These are phyloP conservation scores for Brachystomella parvula DNA, from an alignment of 1,140 invertebrate species.

Conservation along the genomic window DNA sequence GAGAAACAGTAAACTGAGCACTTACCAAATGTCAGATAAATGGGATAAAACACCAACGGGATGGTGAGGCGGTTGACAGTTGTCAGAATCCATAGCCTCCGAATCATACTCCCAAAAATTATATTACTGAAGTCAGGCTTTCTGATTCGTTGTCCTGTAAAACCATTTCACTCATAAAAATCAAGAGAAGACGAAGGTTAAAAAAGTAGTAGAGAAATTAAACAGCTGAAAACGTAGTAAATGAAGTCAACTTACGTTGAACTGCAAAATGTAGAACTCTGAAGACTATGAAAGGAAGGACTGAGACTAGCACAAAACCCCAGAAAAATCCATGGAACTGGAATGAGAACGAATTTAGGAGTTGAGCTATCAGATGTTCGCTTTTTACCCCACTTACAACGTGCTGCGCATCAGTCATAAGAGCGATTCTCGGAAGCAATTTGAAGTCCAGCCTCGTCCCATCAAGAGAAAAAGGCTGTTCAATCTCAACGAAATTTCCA, in stretches of 20 bases:
- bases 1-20: slow-evolving; percentile 17
- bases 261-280: slow-evolving; percentile 50
- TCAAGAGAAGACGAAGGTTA: no score
- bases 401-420: slow-evolving; percentile 63
- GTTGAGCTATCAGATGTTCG: background rate
- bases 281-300: slow-evolving; percentile 57
- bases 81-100: slow-evolving; percentile 64
- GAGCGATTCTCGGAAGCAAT: slow-evolving; percentile 56
- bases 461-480: slow-evolving; percentile 71
- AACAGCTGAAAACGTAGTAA: no score
- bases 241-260: slow-evolving; percentile 51
- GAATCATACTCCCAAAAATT: slow-evolving; percentile 50
- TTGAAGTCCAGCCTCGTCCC: slow-evolving; percentile 57
- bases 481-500: slow-evolving; percentile 50
- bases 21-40: slow-evolving; percentile 59
- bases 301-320: slow-evolving; percentile 51
- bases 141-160: slow-evolving; percentile 47
- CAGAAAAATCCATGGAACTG: slow-evolving; percentile 64
- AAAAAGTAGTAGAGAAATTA: no score
- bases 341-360: slow-evolving; percentile 37
- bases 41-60: slow-evolving; percentile 60
- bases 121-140: slow-evolving; percentile 49
- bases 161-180: slow-evolving; percentile 14
- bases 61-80: slow-evolving; percentile 65
- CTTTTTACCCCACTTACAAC: slow-evolving; percentile 48